phyloP scores from a whole-genome alignment of 2,797 vertebrate genomes.

The Agapornis canus region DNA sequence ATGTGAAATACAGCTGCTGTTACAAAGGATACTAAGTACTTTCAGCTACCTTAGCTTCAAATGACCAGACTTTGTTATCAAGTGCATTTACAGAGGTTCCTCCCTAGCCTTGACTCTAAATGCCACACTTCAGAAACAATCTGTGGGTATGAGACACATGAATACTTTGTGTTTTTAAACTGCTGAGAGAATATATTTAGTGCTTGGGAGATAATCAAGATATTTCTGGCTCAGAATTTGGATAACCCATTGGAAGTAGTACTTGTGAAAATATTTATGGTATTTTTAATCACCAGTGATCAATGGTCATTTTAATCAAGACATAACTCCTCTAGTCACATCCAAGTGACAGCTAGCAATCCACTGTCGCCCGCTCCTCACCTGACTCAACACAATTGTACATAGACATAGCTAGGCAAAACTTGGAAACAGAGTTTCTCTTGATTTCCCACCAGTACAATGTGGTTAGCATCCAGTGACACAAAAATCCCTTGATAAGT shows the following conservation, averaged over 20 bases:
- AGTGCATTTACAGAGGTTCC: neutral
- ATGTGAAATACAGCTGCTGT: neutral
- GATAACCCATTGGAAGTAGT: neutral
- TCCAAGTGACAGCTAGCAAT: neutral
- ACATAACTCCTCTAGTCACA: neutral
- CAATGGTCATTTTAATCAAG: neutral
- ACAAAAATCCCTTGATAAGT: neutral
- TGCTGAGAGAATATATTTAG: neutral
- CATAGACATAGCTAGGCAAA: neutral
- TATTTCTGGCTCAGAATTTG: neutral
- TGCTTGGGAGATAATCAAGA: neutral
- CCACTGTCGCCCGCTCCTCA: neutral
- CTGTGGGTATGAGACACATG: neutral
- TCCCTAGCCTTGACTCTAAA: neutral
- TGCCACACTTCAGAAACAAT: neutral
- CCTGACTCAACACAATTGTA: rapidly evolving
- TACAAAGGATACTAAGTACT: neutral
- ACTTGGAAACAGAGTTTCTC: neutral
- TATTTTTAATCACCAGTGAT: neutral
- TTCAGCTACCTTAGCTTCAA: neutral
- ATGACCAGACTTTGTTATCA: neutral
- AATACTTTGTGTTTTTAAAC: neutral
- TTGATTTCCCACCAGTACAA: neutral
- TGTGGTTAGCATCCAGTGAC: neutral
- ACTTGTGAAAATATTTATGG: neutral